Percentiles rank a stretch among this genome's conserved stretches.
Evolutionary conservation across 2,888 invertebrate genomes (phyloP).

Genomic region (Aspidiotus rigidus): DNA sequence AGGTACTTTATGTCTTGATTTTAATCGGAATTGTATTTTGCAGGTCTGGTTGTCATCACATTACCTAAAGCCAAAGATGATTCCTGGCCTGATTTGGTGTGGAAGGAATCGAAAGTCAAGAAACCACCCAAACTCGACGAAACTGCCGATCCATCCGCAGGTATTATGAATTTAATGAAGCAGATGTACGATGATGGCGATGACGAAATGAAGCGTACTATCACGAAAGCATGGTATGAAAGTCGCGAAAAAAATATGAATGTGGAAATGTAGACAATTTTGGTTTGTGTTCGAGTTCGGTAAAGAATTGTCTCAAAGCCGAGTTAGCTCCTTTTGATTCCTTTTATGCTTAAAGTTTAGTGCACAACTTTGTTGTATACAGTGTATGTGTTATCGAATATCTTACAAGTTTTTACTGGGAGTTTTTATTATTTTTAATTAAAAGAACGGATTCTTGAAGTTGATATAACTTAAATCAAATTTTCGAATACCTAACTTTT

Average conservation of each 20-base stretch:
- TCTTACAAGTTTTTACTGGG: not conserved
- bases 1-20: slow-evolving; percentile 15
- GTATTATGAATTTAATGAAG: slow-evolving; percentile 82
- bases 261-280: not conserved
- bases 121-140: slow-evolving; percentile 51
- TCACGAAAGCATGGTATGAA: slow-evolving; percentile 85
- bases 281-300: no score
- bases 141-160: slow-evolving; percentile 55
- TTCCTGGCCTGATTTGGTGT: slow-evolving; percentile 74
- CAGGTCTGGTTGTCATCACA: slow-evolving; percentile 59
- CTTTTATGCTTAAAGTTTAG: no score
- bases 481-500: no score
- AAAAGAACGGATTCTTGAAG: no score
- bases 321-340: no score
- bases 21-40: slow-evolving; percentile 37
- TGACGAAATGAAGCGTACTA: slow-evolving; percentile 87
- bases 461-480: no score
- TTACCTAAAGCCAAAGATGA: slow-evolving; percentile 53
- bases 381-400: not conserved
- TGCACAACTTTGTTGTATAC: no score
- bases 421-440: no score
- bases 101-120: slow-evolving; percentile 66
- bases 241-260: slow-evolving; percentile 54
- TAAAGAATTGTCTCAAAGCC: no score
- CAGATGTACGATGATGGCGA: slow-evolving; percentile 90